Evolutionary conservation across 2,888 invertebrate genomes (phyloP).

Genomic region (Brachyptera putata): DNA sequence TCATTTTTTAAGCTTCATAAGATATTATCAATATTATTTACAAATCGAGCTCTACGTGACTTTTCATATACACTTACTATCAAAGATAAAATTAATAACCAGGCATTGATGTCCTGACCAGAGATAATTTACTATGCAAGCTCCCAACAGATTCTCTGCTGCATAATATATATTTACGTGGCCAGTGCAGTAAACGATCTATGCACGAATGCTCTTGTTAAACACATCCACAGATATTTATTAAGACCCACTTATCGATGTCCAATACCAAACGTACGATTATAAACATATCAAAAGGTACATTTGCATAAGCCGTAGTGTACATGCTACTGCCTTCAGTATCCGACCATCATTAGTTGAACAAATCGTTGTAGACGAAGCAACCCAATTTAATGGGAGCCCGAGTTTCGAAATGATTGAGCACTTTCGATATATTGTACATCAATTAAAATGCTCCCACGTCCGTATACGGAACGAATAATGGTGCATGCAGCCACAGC

Average conservation of each 20-base stretch:
- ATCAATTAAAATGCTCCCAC: conserved; percentile 21
- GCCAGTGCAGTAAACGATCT: not conserved
- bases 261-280: not conserved
- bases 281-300: conserved; percentile 18
- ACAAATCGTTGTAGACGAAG: not conserved
- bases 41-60: too few relatives aligned
- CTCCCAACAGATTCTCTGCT: not conserved
- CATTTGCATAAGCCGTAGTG: not conserved
- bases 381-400: conserved; percentile 7
- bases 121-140: not conserved
- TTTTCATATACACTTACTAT: too few relatives aligned
- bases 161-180: not conserved
- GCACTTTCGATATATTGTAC: not conserved
- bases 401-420: conserved; percentile 8
- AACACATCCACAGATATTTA: conserved; percentile 4
- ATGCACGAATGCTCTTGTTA: not conserved
- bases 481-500: too few relatives aligned
- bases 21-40: too few relatives aligned
- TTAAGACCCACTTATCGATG: conserved; percentile 2
- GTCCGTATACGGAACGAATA: too few relatives aligned
- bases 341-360: conserved; percentile 9
- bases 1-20: too few relatives aligned
- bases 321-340: conserved; percentile 16
- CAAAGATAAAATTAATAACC: too few relatives aligned
- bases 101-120: too few relatives aligned